phyloP scores from a whole-genome alignment of 2,888 invertebrate species.

The Biston stratarius region DNA sequence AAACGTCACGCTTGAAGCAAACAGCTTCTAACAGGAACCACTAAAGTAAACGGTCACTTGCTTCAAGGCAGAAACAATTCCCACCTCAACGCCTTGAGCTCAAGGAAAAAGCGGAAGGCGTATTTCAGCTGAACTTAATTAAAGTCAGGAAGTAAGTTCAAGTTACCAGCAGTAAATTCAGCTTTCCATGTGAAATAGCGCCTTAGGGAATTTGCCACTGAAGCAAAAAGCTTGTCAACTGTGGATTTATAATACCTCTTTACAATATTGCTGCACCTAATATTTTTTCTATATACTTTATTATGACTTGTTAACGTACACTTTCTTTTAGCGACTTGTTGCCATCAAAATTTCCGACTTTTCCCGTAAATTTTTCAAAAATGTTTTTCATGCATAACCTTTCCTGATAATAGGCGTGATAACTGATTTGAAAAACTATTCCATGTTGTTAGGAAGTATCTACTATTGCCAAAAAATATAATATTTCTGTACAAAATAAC shows the following conservation, averaged over 20 bases:
- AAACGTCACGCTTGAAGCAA: background rate
- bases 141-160: slow-evolving; percentile 38
- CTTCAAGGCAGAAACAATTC: slow-evolving; percentile 32
- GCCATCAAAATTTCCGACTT: no score
- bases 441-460: no score
- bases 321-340: no score
- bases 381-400: no score
- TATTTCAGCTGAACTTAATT: slow-evolving; percentile 40
- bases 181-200: slow-evolving; percentile 37
- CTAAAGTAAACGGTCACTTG: slow-evolving; percentile 33
- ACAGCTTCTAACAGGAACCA: slow-evolving; percentile 25
- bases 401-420: no score
- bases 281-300: background rate
- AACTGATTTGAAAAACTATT: no score
- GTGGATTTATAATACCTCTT: slow-evolving; percentile 22
- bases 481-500: no score
- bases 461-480: no score
- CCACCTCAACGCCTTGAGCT: slow-evolving; percentile 29
- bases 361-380: no score
- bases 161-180: slow-evolving; percentile 35
- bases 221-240: slow-evolving; percentile 16
- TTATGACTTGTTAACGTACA: background rate
- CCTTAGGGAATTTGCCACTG: slow-evolving; percentile 25
- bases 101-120: slow-evolving; percentile 35
- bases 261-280: background rate